phyloP scores from a whole-genome alignment of 2,888 invertebrate genomes.

The Rhynchonema sp. region DNA sequence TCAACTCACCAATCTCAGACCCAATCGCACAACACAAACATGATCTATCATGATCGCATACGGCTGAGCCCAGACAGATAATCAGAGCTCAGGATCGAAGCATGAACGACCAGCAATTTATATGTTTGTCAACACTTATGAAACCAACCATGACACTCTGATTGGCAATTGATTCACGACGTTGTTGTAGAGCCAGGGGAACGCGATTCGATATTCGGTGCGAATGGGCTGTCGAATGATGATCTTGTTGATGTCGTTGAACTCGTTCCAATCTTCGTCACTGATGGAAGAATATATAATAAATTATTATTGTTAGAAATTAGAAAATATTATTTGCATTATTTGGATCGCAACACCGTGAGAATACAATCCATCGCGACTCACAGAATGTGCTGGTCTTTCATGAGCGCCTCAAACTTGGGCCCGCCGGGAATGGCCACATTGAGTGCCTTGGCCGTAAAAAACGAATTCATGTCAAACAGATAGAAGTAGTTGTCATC shows the following conservation, averaged over 20 bases:
- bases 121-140: too few relatives aligned
- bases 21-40: too few relatives aligned
- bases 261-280: constrained; percentile 99
- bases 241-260: constrained; percentile 99
- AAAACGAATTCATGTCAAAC: constrained; percentile 97
- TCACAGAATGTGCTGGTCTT: constrained; percentile 81
- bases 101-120: too few relatives aligned
- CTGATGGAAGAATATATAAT: constrained; percentile 36
- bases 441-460: constrained; percentile 95
- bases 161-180: constrained; percentile 66
- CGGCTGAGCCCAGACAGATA: too few relatives aligned
- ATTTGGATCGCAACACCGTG: too few relatives aligned
- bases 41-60: too few relatives aligned
- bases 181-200: constrained; percentile 96
- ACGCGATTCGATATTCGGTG: constrained; percentile 96
- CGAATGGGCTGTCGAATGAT: constrained; percentile 94
- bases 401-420: constrained; percentile 95
- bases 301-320: too few relatives aligned
- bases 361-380: constrained; percentile 21
- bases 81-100: too few relatives aligned
- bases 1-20: too few relatives aligned
- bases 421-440: constrained; percentile 99
- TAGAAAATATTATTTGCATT: too few relatives aligned
- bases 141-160: constrained; percentile 77
- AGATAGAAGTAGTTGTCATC: constrained; percentile 97